Conservation (phyloP, 2,797 vertebrate genomes). For the Miichthys miiuy region DNA sequence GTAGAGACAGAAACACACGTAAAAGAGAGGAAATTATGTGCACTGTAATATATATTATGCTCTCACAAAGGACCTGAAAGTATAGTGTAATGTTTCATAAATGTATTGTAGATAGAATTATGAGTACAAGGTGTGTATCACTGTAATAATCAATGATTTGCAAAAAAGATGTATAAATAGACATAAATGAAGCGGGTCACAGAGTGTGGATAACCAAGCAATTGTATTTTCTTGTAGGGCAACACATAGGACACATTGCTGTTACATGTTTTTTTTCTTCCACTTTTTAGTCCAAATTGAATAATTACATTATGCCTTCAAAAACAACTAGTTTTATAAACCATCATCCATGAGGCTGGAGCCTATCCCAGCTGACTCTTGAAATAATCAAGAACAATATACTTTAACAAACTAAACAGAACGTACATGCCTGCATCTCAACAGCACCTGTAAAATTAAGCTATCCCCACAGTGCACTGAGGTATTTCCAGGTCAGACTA, state of each 20-base stretch:
- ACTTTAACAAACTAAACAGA: background rate
- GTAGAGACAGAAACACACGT: conserved; percentile 30
- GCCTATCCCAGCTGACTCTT: background rate
- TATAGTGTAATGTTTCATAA: background rate
- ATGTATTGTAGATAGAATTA: background rate
- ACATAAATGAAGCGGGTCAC: background rate
- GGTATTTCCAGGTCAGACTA: background rate
- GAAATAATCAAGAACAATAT: background rate
- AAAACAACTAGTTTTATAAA: background rate
- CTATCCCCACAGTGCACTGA: background rate
- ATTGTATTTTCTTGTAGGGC: too few relatives aligned
- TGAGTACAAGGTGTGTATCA: too few relatives aligned
- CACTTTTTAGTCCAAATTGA: too few relatives aligned
- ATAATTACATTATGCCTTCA: too few relatives aligned
- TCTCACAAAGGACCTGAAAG: background rate
- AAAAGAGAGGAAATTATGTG: background rate
- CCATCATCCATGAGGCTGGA: too few relatives aligned
- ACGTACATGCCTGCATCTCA: background rate
- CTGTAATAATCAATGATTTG: background rate
- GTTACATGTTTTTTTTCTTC: too few relatives aligned
- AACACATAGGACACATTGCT: too few relatives aligned
- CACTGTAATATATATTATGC: too few relatives aligned
- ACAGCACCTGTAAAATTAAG: background rate
- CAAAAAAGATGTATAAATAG: background rate
- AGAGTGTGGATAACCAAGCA: background rate